phyloP scores from a whole-genome alignment of 1,140 invertebrate genomes.

The Penaeus vannamei region DNA sequence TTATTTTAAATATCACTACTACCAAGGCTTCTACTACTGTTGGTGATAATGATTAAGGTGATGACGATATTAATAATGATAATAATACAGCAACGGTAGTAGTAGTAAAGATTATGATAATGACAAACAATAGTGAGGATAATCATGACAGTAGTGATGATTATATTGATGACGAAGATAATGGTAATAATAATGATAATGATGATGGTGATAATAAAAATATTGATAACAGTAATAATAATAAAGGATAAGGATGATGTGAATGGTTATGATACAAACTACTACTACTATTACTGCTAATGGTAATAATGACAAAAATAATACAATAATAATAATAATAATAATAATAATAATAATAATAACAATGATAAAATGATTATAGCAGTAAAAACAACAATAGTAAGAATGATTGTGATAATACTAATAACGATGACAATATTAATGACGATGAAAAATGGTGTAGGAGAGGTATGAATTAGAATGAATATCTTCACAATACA shows the following conservation, averaged over 20 bases:
- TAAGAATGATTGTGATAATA: background rate
- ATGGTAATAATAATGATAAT: background rate
- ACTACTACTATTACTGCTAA: background rate
- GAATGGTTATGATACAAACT: background rate
- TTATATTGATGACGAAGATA: background rate
- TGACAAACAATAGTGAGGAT: no score
- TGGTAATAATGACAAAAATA: no score
- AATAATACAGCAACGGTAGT: background rate
- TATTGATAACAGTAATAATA: background rate
- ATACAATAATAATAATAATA: background rate
- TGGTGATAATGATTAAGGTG: background rate
- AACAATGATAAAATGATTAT: no score
- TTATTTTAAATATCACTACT: background rate
- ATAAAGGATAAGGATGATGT: background rate
- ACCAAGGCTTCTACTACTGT: background rate
- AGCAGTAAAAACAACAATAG: background rate
- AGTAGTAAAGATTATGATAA: no score
- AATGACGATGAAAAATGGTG: no score
- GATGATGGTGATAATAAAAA: background rate
- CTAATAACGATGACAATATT: background rate
- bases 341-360: conserved; percentile 1
- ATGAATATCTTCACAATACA: no score
- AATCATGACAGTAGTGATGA: background rate
- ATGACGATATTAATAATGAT: background rate
- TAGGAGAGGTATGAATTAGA: no score